Evolutionary conservation across 2,797 vertebrate genomes (phyloP).

Genomic region (Clarias laeviceps): DNA sequence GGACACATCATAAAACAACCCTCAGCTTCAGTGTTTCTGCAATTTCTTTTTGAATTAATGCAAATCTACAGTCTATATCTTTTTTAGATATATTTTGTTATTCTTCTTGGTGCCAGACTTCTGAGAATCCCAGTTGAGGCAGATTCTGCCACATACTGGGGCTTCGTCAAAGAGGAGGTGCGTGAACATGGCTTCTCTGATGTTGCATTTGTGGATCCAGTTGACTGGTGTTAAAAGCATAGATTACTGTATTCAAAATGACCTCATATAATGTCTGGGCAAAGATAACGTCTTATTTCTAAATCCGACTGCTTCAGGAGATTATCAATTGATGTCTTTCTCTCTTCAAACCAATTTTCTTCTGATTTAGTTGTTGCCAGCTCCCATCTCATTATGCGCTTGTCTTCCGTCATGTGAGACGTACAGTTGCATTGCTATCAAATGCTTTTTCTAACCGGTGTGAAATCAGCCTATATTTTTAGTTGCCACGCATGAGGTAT

Average conservation of each 20-base stretch:
- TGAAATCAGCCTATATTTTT: neutral
- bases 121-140: neutral
- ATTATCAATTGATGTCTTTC: neutral
- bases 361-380: neutral
- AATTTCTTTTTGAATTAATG: neutral
- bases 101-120: slow-evolving; percentile 41
- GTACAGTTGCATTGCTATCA: neutral
- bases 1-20: neutral
- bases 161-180: neutral
- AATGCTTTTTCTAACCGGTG: neutral
- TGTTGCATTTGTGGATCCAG: slow-evolving; percentile 12
- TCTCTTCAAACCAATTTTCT: neutral
- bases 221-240: neutral
- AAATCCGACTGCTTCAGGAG: neutral
- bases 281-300: slow-evolving; percentile 62
- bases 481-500: neutral
- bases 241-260: slow-evolving; percentile 37
- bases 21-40: neutral
- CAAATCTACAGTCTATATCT: no score
- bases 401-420: neutral
- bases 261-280: slow-evolving; percentile 31
- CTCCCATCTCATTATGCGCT: neutral
- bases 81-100: neutral
- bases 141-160: neutral
- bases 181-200: neutral